A percentile compares a stretch with the other conserved stretches of the same genome.
phyloP scores from a whole-genome alignment of 2,888 invertebrate genomes.

The Synanthedon tipuliformis region DNA sequence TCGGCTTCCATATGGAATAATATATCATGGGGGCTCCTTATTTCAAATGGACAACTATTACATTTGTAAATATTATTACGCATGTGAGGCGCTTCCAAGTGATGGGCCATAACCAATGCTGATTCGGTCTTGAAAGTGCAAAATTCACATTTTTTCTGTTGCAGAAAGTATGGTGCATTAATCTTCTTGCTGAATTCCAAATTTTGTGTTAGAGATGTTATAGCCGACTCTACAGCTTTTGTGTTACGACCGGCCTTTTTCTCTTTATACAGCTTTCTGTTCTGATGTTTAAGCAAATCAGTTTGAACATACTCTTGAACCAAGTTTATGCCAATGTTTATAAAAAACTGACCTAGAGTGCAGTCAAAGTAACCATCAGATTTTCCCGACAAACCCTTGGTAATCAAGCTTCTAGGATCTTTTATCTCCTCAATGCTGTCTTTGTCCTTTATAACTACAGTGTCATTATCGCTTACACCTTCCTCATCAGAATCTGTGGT shows the following conservation, averaged over 20 bases:
- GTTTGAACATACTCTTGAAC: slow-evolving; percentile 95
- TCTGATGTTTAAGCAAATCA: slow-evolving; percentile 89
- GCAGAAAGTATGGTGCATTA: slow-evolving; percentile 84
- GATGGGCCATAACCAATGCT: slow-evolving; percentile 86
- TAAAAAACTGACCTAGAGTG: slow-evolving; percentile 90
- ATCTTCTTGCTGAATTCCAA: slow-evolving; percentile 89
- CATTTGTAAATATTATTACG: slow-evolving; percentile 88
- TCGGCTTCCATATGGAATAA: slow-evolving; percentile 94
- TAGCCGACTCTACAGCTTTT: slow-evolving; percentile 82
- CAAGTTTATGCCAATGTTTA: slow-evolving; percentile 91
- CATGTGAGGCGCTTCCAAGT: slow-evolving; percentile 94
- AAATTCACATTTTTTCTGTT: slow-evolving; percentile 87
- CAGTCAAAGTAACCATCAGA: slow-evolving; percentile 85
- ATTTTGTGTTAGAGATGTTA: slow-evolving; percentile 87
- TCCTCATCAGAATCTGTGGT: slow-evolving; percentile 66
- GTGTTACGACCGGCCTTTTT: slow-evolving; percentile 72
- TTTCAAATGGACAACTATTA: slow-evolving; percentile 87
- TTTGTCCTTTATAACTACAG: slow-evolving; percentile 69
- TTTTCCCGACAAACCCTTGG: slow-evolving; percentile 60
- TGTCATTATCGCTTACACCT: slow-evolving; percentile 52
- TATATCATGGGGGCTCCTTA: slow-evolving; percentile 90
- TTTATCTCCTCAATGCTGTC: slow-evolving; percentile 68
- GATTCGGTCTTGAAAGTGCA: slow-evolving; percentile 95
- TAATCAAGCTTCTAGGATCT: slow-evolving; percentile 48
- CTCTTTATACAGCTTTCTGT: slow-evolving; percentile 85